Evolutionary conservation across 2,888 invertebrate species (phyloP).

Genomic region (Sipha maydis): DNA sequence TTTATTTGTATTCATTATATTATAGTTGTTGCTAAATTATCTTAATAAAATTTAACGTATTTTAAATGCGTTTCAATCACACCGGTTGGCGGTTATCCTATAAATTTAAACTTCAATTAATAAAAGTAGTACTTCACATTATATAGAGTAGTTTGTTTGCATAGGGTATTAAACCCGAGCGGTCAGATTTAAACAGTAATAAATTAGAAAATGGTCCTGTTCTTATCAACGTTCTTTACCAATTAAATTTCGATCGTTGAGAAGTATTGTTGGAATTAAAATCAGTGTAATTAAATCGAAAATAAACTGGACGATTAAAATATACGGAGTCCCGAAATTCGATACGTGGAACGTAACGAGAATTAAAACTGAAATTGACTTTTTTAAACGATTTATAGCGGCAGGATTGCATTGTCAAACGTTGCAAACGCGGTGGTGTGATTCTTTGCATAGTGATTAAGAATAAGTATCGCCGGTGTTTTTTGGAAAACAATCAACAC

Average conservation of each 20-base stretch:
- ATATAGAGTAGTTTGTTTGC: slow-evolving; percentile 1
- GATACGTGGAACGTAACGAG: background rate
- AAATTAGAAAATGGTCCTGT: background rate
- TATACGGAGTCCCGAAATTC: background rate
- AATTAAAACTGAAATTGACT: background rate
- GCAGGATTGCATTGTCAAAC: no score
- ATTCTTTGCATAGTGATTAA: no score
- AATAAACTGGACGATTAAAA: background rate
- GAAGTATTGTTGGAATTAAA: background rate
- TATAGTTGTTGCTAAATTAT: no score
- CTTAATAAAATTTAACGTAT: background rate
- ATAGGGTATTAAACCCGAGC: background rate
- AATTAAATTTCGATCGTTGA: background rate
- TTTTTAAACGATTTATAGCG: background rate
- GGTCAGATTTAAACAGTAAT: slow-evolving; percentile 25
- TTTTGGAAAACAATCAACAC: background rate
- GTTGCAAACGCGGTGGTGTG: no score
- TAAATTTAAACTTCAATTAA: slow-evolving; percentile 20
- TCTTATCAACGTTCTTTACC: background rate
- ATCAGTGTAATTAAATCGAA: background rate
- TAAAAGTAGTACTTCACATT: background rate
- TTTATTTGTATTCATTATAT: background rate
- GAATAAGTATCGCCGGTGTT: background rate
- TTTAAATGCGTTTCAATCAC: background rate
- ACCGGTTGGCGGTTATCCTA: background rate